Evolutionary conservation across 2,797 vertebrate species (phyloP).

Genomic region (Macropodus opercularis): DNA sequence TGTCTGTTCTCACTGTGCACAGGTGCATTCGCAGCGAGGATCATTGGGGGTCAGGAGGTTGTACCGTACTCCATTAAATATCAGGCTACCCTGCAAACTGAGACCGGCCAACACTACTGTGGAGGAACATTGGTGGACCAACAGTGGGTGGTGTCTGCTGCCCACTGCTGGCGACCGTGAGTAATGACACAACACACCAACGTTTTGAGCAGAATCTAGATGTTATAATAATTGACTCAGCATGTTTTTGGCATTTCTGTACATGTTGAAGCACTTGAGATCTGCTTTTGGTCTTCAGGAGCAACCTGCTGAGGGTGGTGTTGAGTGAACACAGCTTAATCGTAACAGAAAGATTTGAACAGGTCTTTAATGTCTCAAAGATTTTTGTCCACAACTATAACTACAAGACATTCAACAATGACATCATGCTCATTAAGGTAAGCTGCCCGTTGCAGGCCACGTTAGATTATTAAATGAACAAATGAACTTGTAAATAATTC

Average conservation of each 20-base stretch:
- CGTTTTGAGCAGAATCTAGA: not conserved
- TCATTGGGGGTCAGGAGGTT: conserved; percentile 82
- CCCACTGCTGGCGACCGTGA: conserved; percentile 85
- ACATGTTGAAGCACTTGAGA: not conserved
- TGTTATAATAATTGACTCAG: not conserved
- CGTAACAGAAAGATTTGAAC: conserved; percentile 70
- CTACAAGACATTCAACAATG: conserved; percentile 72
- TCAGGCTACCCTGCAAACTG: conserved; percentile 75
- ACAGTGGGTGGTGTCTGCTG: conserved; percentile 83
- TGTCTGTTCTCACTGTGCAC: not conserved
- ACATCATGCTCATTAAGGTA: conserved; percentile 84
- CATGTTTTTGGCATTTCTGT: not conserved
- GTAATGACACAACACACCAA: conserved; percentile 43
- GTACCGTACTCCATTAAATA: conserved; percentile 74
- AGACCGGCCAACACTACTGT: conserved; percentile 70
- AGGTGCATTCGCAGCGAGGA: conserved; percentile 66
- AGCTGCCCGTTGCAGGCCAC: not conserved
- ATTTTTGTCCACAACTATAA: conserved; percentile 55
- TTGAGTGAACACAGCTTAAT: conserved; percentile 76
- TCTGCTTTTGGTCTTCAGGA: conserved; percentile 55
- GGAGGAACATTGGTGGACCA: conserved; percentile 75
- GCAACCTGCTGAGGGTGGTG: conserved; percentile 65
- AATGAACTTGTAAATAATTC: too few species aligned
- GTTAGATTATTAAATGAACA: not conserved
- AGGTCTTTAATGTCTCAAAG: conserved; percentile 67